A percentile compares a stretch with the other conserved stretches of the same genome.
Evolutionary conservation across 2,888 invertebrate genomes (phyloP).

Genomic region (Tiliacea aurago): DNA sequence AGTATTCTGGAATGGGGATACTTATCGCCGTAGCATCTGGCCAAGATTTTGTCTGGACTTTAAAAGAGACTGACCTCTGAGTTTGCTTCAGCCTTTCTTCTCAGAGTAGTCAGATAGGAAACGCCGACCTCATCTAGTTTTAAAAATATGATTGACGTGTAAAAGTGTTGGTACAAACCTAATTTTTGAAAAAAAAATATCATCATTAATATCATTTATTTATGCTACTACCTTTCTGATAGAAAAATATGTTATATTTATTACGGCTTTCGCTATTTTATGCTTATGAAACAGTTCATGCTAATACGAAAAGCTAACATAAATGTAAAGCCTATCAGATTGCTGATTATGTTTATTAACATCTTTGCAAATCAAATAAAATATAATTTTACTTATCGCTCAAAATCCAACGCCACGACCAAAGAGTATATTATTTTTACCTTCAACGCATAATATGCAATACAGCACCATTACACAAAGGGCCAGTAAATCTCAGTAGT

Average conservation of each 20-base stretch:
- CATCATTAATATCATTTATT: too few relatives aligned
- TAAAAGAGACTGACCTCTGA: too few relatives aligned
- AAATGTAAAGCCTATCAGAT: background rate
- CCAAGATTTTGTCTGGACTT: too few relatives aligned
- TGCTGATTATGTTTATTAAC: background rate
- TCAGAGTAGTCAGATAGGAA: too few relatives aligned
- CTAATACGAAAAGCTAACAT: background rate
- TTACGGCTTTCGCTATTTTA: background rate
- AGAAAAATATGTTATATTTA: background rate
- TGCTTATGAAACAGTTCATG: background rate
- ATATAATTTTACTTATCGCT: background rate
- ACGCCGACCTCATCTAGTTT: too few relatives aligned
- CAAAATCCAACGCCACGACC: background rate
- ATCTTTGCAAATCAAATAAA: too few relatives aligned
- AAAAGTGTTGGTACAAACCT: too few relatives aligned
- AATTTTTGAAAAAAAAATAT: too few relatives aligned
- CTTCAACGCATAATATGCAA: conserved; percentile 21
- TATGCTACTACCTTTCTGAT: too few relatives aligned
- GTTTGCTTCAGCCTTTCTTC: too few relatives aligned
- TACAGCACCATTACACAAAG: conserved; percentile 37
- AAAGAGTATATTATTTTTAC: background rate
- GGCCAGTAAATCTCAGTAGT: conserved; percentile 38
- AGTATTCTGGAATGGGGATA: background rate
- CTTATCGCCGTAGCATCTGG: too few relatives aligned
- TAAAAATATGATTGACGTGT: too few relatives aligned